Conservation (phyloP, 2,113 vertebrate species). For the Speoplatyrhinus poulsoni region DNA sequence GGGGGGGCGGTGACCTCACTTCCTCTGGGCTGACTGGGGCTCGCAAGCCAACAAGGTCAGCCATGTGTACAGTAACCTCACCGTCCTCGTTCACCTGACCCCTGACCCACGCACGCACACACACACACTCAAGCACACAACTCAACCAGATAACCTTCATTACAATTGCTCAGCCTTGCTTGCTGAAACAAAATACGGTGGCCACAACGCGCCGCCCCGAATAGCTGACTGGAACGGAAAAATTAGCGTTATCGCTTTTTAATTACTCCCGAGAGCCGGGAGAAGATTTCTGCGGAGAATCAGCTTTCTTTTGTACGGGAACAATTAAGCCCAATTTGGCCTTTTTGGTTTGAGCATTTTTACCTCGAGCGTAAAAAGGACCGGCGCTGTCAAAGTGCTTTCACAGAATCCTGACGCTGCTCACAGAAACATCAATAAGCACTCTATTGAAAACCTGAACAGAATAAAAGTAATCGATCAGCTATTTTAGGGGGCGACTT, state of each 20-base stretch:
- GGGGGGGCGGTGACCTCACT: conserved; percentile 20
- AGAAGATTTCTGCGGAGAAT: conserved; percentile 14
- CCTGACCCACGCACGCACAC: conserved; percentile 16
- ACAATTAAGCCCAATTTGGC: conserved; percentile 45
- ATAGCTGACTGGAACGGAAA: conserved; percentile 50
- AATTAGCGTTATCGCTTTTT: conserved; percentile 58
- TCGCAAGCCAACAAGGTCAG: conserved; percentile 33
- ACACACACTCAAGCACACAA: too few relatives aligned
- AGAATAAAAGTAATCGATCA: conserved; percentile 42
- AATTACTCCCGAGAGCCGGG: conserved; percentile 36
- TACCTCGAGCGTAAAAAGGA: too few relatives aligned
- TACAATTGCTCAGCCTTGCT: neutral
- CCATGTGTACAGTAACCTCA: conserved; percentile 63
- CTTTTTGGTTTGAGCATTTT: too few relatives aligned
- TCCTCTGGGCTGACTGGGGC: conserved; percentile 50
- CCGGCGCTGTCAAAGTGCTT: conserved; percentile 29
- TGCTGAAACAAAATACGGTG: conserved; percentile 25
- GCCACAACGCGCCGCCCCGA: conserved; percentile 1
- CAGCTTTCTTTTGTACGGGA: conserved; percentile 23
- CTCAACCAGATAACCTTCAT: neutral
- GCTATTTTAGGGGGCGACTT: conserved; percentile 7
- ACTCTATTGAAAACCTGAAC: conserved; percentile 25
- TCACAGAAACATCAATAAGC: conserved; percentile 39
- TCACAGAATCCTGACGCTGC: conserved; percentile 20
- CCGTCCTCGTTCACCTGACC: conserved; percentile 39